Percentiles rank a stretch among this genome's conserved stretches.
Conservation (phyloP, 2,797 vertebrate species). For the Holocentrus rufus region DNA sequence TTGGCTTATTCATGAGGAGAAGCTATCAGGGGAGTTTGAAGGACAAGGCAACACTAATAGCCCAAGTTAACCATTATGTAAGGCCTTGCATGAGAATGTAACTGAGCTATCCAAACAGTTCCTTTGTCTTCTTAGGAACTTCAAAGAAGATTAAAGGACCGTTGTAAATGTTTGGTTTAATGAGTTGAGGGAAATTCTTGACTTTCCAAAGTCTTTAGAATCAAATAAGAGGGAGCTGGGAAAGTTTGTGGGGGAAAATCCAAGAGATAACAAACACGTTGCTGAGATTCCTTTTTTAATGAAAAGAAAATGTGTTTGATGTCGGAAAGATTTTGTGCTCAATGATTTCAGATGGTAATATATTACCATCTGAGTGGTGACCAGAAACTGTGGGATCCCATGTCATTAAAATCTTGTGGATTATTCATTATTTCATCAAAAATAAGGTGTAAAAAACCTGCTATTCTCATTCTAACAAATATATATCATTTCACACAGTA, state of each 20-base stretch:
- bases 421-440: neutral
- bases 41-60: constrained; percentile 72
- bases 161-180: constrained; percentile 54
- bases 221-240: constrained; percentile 42
- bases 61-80: constrained; percentile 59
- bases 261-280: constrained; percentile 34
- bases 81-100: constrained; percentile 56
- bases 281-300: constrained; percentile 23
- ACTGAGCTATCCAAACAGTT: constrained; percentile 44
- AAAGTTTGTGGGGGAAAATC: constrained; percentile 20
- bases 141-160: constrained; percentile 62
- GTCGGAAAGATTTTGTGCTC: constrained; percentile 4
- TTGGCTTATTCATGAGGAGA: constrained; percentile 63
- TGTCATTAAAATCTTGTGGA: neutral
- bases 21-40: constrained; percentile 63
- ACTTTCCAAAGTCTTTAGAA: constrained; percentile 50
- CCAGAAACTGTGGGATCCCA: neutral
- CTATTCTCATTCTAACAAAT: neutral
- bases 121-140: constrained; percentile 59
- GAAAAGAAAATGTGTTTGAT: constrained; percentile 34
- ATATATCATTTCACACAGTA: neutral
- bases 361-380: neutral
- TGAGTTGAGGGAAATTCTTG: constrained; percentile 35
- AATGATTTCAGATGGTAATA: neutral
- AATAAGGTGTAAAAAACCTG: neutral